Conservation (phyloP, 2,888 invertebrate species). For the Augochlorella aurata region DNA sequence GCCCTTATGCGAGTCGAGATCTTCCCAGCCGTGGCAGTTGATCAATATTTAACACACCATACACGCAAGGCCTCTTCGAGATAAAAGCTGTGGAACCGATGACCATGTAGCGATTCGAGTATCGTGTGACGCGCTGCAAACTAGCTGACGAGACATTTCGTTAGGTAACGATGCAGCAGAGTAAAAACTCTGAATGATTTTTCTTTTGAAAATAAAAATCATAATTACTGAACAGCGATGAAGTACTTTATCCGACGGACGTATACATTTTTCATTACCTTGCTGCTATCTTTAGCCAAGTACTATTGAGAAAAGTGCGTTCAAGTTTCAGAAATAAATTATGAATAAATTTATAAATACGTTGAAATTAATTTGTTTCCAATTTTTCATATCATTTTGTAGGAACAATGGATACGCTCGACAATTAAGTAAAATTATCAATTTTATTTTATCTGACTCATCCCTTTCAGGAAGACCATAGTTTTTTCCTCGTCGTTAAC, state of each 20-base stretch:
- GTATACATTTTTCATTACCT: neutral
- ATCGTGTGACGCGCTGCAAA: neutral
- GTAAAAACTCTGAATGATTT: neutral
- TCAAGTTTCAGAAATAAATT: too few relatives aligned
- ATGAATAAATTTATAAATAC: too few relatives aligned
- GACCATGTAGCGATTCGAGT: constrained; percentile 54
- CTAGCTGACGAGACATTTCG: neutral
- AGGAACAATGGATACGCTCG: too few relatives aligned
- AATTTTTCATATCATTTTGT: too few relatives aligned
- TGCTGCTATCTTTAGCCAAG: neutral
- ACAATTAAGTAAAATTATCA: too few relatives aligned
- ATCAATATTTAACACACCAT: constrained; percentile 57
- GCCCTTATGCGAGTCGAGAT: constrained; percentile 43
- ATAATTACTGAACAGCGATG: too few relatives aligned
- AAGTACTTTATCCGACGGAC: too few relatives aligned
- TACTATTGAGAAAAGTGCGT: neutral
- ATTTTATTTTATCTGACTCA: neutral
- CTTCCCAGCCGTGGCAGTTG: constrained; percentile 43
- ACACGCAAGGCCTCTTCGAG: constrained; percentile 64
- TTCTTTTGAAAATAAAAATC: neutral
- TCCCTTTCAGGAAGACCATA: neutral
- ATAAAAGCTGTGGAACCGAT: constrained; percentile 62
- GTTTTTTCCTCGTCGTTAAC: neutral
- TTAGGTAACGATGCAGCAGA: neutral
- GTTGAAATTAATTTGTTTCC: too few relatives aligned